Evolutionary conservation across 2,113 vertebrate species (phyloP), one percentile per base, ranked within the genome.

Genomic region (Camelus bactrianus): DNA sequence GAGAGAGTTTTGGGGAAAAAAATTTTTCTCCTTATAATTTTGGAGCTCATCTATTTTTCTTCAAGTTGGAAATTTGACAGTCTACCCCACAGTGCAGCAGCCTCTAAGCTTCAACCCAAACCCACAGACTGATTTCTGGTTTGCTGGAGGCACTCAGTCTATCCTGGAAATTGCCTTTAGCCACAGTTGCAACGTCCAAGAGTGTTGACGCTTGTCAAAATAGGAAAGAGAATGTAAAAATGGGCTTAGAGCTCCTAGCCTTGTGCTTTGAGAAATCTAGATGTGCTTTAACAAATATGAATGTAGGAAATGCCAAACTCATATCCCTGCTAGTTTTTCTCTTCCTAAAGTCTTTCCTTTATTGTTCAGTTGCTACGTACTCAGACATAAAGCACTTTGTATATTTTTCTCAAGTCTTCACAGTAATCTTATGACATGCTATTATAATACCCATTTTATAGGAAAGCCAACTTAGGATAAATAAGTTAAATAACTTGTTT

Each of bases 361-460:
- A 58, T 38, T 86, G 38, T 86, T 30, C 22, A 75, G 3, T 58
- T 94, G 30, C 50, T 69, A 12, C 38, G 10, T 50, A 95, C 15
- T 4, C 32, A 54, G 54, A 81, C 9, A 72, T 56, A 56, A 70
- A 72, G 22, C 4, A 50, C 26, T 79, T 10, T 81, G 77, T 20
- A 60, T 65, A 70, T 62, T 86, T 88, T 89, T 54, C 28, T 90
- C 26, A 50, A 42, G 24, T 75, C 38, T 80, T 89, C 24, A 93
- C 2, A 91, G 24, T 17, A 93, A 56, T 58, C n/a, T 60, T 69
- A 84, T 54, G 19, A 86, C 35, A 38, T 60, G 11, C 30, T 50
- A 73, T 80, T 69, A 73, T 85, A 35, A 81, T 91, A 3, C 11
- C 30, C 56, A 80, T 88, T 96, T 96, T 88, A 83, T 3, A 95